Base-by-base conservation (phyloP, 1,140 invertebrate species). In the Belonocnema kinseyi region DNA sequence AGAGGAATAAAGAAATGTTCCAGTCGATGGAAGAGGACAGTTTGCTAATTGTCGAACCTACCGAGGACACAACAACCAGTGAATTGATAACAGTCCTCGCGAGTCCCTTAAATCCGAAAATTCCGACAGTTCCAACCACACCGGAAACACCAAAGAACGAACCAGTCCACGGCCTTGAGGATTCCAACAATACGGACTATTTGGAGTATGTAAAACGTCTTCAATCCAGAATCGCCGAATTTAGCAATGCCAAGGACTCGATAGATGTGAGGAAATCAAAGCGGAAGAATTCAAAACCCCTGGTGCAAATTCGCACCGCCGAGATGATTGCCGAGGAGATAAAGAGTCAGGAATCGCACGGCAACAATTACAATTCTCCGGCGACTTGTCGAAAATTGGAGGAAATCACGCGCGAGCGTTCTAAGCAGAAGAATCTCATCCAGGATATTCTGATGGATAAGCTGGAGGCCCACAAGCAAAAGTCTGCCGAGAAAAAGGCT, bases 391-490 rank as follows among this genome's bases (percentile, higher is more conserved):
- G 92, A 51, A 93, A 93, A 85, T 88, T 95, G 52, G 93, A 95
- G 85, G 94, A 95, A 88, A 92, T 95, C 13, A 93, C 92, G 11
- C 93, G 93, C 85, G 94, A 95, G 84, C 92, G 95, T 61, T 93
- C 92, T 7, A 94, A 95, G 87, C 94, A 95, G 84, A 95, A 95
- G 83, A 94, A 93, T 87, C 87, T 95, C 4, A 94, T 95, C 77
- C 94, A 96, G 83, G 95, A 96, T 87, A 92, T 97, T 86, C 93
- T 97, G 40, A 95, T 96, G 94, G 95, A 95, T 73, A 95, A 95
- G 86, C 92, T 96, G 66, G 93, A 94, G 79, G 93, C 94, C 14
- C 94, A 94, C 79, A 95, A 94, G 78, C 94, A 94, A 80, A 92
- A 92, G 7, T 93, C 93, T 6, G 92, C 93, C 2, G 94, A 94